These are phyloP conservation scores for Zingel zingel DNA, from an alignment of 2,113 vertebrate species.

Conservation along the genomic window DNA sequence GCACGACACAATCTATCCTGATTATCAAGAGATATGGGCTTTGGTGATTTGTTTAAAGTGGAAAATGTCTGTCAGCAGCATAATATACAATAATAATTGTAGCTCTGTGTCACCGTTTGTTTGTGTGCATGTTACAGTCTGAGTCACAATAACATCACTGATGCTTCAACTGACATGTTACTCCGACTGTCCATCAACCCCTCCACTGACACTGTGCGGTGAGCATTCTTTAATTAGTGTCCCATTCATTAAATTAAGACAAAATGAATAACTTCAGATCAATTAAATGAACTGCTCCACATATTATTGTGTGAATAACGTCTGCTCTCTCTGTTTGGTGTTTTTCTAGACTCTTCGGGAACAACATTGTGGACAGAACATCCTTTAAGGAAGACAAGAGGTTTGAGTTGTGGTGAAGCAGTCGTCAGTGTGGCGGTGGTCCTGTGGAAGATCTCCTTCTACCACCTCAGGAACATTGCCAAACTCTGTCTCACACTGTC, in stretches of 20 bases:
- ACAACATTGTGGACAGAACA: conserved; percentile 12
- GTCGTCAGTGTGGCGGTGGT: not conserved
- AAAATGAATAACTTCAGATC: too few relatives aligned
- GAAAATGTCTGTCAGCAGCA: not conserved
- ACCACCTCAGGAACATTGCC: too few relatives aligned
- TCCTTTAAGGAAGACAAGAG: not conserved
- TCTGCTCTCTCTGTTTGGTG: conserved; percentile 7
- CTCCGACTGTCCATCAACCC: conserved; percentile 37
- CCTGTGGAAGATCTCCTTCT: not conserved
- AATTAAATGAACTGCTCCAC: too few relatives aligned
- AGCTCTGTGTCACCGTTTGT: too few relatives aligned
- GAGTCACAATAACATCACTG: conserved; percentile 51
- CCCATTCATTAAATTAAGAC: not conserved
- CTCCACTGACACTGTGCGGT: conserved; percentile 6
- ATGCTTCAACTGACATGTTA: conserved; percentile 12
- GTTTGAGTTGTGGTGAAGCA: conserved; percentile 50
- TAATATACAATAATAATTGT: not conserved
- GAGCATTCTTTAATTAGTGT: not conserved
- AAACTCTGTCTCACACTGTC: too few relatives aligned
- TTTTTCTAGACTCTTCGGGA: conserved; percentile 48
- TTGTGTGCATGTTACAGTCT: conserved; percentile 36
- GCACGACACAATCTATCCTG: too few relatives aligned
- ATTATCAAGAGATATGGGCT: too few relatives aligned
- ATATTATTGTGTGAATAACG: too few relatives aligned
- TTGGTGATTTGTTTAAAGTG: too few relatives aligned